phyloP scores from a whole-genome alignment of 2,888 invertebrate species.

The Amphimallon solstitiale region DNA sequence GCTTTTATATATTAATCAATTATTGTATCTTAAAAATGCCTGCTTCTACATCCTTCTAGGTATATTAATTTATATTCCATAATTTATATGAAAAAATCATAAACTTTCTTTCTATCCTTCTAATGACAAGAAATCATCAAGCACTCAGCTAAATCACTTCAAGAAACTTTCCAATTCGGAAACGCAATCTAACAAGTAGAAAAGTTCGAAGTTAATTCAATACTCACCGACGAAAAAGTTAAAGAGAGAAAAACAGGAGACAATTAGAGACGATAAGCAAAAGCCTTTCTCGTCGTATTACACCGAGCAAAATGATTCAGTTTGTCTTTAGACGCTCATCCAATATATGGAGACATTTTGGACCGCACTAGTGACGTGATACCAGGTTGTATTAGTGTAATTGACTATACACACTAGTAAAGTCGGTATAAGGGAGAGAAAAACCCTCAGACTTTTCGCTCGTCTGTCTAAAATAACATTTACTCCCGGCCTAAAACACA shows the following conservation, averaged over 20 bases:
- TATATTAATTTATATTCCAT: no score
- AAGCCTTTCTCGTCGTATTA: conserved; percentile 20
- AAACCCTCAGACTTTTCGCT: conserved; percentile 42
- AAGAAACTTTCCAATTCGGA: conserved; percentile 9
- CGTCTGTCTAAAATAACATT: conserved; percentile 66
- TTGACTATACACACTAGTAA: conserved; percentile 56
- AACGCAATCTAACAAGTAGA: not conserved
- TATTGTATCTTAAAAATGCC: no score
- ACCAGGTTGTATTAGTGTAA: conserved; percentile 60
- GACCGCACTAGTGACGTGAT: conserved; percentile 47
- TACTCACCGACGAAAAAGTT: not conserved
- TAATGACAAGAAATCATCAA: not conserved
- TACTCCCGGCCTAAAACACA: conserved; percentile 55
- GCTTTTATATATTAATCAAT: no score
- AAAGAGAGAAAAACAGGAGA: not conserved
- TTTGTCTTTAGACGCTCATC: not conserved
- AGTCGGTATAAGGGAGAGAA: not conserved
- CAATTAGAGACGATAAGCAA: conserved; percentile 21
- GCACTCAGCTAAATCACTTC: conserved; percentile 7
- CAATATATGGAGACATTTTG: not conserved
- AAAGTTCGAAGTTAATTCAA: conserved; percentile 9
- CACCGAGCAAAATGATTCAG: not conserved
- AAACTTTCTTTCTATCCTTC: no score
- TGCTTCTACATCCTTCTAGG: no score
- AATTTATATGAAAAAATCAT: no score